Conservation (phyloP, 2,113 vertebrate genomes). For the Nannospalax galili region DNA sequence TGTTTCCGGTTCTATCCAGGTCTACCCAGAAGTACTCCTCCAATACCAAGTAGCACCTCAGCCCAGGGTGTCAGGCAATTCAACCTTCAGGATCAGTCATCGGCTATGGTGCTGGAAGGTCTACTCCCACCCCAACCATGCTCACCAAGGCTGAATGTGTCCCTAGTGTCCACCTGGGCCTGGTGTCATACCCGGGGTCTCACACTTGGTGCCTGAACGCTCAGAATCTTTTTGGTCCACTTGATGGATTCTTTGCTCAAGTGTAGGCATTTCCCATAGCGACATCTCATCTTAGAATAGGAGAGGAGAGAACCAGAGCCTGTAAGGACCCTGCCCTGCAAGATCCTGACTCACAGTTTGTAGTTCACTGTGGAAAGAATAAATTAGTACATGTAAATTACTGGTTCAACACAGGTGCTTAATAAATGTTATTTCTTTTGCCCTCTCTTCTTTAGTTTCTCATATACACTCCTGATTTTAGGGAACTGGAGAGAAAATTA, state of each 20-base stretch:
- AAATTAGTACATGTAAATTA: background rate
- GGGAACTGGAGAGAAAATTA: background rate
- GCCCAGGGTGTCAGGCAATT: background rate
- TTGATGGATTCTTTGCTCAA: background rate
- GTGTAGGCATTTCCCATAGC: background rate
- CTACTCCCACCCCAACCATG: background rate
- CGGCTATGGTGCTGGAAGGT: background rate
- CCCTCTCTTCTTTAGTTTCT: background rate
- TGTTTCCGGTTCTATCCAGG: background rate
- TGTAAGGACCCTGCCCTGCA: no score
- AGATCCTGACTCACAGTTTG: background rate
- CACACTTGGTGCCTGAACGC: background rate
- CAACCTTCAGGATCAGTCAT: background rate
- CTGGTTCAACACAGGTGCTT: background rate
- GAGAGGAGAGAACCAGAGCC: background rate
- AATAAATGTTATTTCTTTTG: background rate
- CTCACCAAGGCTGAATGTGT: background rate
- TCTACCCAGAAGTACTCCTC: background rate
- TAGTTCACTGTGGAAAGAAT: background rate
- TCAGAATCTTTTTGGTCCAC: background rate
- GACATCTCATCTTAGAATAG: background rate
- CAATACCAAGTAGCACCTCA: background rate
- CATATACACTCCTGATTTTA: background rate
- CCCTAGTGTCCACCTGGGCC: background rate
- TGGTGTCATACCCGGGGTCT: no score